Conservation (phyloP, 1,140 invertebrate species). For the Magallana ariakensis region DNA sequence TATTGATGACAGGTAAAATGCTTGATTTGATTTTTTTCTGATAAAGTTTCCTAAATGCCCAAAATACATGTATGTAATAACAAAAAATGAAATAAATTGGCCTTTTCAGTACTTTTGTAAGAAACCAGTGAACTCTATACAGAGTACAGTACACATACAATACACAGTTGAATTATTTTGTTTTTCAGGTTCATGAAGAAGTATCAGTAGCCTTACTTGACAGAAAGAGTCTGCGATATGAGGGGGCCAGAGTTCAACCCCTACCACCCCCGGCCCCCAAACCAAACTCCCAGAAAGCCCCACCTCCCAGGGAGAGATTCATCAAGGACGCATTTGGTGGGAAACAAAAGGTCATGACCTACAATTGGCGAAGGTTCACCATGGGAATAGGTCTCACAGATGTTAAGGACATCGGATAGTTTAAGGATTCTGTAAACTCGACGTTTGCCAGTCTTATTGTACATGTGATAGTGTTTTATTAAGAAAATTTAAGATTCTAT, state of each 20-base stretch:
- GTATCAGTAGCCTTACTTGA: conserved; percentile 68
- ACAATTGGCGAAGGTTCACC: conserved; percentile 50
- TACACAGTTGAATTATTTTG: neutral
- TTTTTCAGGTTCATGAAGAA: conserved; percentile 70
- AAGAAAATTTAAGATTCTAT: too few species aligned
- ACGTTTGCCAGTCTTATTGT: neutral
- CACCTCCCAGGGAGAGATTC: conserved; percentile 18
- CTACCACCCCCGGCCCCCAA: conserved; percentile 66
- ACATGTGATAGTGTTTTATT: neutral
- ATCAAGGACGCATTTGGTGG: conserved; percentile 2
- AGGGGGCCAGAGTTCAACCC: conserved; percentile 67
- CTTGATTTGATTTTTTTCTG: too few species aligned
- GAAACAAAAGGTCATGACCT: conserved; percentile 38
- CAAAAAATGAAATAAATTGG: neutral
- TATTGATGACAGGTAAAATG: too few species aligned
- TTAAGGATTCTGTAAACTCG: neutral
- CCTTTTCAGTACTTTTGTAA: neutral
- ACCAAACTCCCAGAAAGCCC: conserved; percentile 21
- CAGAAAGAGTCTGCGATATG: conserved; percentile 68
- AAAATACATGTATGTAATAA: too few species aligned
- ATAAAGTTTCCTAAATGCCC: too few species aligned
- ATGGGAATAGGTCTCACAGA: conserved; percentile 51
- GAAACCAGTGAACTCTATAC: too few species aligned
- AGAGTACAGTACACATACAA: neutral
- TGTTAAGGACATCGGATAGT: conserved; percentile 10